Base-by-base conservation (phyloP, 2,888 invertebrate genomes). In the Lasius fuliginosus region DNA sequence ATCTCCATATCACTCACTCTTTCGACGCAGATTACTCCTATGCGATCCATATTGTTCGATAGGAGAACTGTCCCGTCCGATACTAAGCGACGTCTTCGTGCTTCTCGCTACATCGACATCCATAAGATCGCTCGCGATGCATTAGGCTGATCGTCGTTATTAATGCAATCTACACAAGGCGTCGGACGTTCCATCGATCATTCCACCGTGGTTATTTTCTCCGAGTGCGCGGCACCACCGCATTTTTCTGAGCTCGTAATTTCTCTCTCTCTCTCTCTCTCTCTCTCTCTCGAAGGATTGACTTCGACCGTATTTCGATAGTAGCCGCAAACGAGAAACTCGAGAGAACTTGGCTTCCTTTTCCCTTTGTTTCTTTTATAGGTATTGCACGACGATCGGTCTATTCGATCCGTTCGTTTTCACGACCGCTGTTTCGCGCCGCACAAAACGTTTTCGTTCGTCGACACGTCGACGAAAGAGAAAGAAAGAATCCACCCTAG, bases 131-230 rank as follows among this genome's bases (percentile, higher is more conserved):
- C 65, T 74, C 83, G 69, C 85, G 60, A 87, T 84, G 88, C 89
- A 89, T 89, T 89, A 89, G 88, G 40, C 77, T 36, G 83, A 33
- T 23, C 81, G 85, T 86, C 84, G 88, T 89, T 89, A 81, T 81
- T 73, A 83, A 83, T 85, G 85, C 83, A 87, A 89, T 88, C 85
- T 84, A 42, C 88, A 36, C 73, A 67, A 69, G 23, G 67, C 65
- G 30, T 77, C 36, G 79, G 75, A 85, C 85, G 53, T 83, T 81
- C 76, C 89, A 89, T 87, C 88, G 84, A 86, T 86, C 86, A 88
- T 89, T 81, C 85, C 67, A 64, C 53, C 81, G 58, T 56, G 58
- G n/a, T 77, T 73, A 56, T 60, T 89, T 82, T 69, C 68, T 30
- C 49, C 30, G 15, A 12, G 42, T n/a, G 62, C 27, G 46, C 40